Conservation (phyloP, 2,888 invertebrate species). For the Meiosimyza platycephala region DNA sequence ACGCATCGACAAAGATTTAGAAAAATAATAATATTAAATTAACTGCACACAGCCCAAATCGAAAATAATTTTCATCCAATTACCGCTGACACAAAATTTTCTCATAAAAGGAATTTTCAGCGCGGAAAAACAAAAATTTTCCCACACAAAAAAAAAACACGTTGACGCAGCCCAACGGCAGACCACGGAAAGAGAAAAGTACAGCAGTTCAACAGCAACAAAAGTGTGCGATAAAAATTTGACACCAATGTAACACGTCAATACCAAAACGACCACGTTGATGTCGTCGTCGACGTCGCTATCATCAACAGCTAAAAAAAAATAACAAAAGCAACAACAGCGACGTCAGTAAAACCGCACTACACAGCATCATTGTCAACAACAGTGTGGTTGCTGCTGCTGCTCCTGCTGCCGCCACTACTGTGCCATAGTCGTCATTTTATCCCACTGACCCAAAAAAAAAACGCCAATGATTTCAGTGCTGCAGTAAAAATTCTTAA, state of each 20-base stretch:
- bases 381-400: too few species aligned
- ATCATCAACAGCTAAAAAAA: not conserved
- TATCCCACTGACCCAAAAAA: slow-evolving; percentile 12
- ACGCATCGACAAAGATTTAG: too few species aligned
- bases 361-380: too few species aligned
- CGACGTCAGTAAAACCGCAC: not conserved
- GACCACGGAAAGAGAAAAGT: not conserved
- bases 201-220: too few species aligned
- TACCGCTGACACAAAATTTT: too few species aligned
- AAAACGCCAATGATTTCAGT: too few species aligned
- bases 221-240: slow-evolving; percentile 9
- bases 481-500: too few species aligned
- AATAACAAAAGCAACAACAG: not conserved
- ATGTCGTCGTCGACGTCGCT: not conserved
- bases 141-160: not conserved
- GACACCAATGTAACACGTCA: slow-evolving; percentile 5
- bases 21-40: too few species aligned
- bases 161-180: not conserved
- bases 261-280: not conserved
- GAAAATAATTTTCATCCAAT: too few species aligned
- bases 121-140: not conserved
- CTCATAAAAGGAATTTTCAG: too few species aligned
- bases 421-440: not conserved
- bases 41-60: too few species aligned
- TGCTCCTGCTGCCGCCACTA: too few species aligned